Evolutionary conservation across 2,113 vertebrate species (phyloP).

Genomic region (Harpagus bidentatus): DNA sequence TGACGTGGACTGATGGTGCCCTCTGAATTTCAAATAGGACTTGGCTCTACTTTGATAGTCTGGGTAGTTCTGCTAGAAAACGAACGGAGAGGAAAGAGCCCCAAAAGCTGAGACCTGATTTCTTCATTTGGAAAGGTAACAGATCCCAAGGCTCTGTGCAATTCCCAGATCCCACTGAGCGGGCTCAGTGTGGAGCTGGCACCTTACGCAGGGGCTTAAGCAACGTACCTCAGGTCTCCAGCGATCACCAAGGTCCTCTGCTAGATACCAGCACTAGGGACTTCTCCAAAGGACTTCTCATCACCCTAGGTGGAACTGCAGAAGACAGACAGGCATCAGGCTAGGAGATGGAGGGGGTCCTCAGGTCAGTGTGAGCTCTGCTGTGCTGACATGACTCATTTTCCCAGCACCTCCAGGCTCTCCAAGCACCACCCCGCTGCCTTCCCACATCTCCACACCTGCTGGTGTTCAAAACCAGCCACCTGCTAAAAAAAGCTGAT

Average conservation of each 20-base stretch:
- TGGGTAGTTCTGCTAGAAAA: background rate
- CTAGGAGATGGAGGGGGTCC: background rate
- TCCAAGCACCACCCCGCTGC: background rate
- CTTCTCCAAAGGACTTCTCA: background rate
- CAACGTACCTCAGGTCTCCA: background rate
- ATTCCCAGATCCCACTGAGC: fast-evolving
- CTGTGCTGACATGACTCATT: fast-evolving
- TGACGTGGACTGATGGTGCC: background rate
- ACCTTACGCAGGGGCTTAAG: fast-evolving
- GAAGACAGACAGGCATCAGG: background rate
- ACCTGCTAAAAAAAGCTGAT: background rate
- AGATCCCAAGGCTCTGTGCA: background rate
- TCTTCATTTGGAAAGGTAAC: background rate
- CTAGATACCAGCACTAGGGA: background rate
- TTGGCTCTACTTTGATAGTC: background rate
- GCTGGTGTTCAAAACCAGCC: background rate
- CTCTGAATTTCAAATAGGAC: constrained; percentile 27
- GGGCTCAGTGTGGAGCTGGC: background rate
- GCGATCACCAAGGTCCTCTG: background rate
- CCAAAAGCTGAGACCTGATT: background rate
- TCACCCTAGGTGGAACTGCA: background rate
- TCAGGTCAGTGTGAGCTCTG: fast-evolving
- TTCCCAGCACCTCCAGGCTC: background rate
- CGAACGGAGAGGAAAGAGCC: background rate
- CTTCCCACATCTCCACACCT: background rate